A percentile compares a stretch with the other conserved stretches of the same genome.
phyloP scores from a whole-genome alignment of 2,888 invertebrate species.

The Rotaria socialis region DNA sequence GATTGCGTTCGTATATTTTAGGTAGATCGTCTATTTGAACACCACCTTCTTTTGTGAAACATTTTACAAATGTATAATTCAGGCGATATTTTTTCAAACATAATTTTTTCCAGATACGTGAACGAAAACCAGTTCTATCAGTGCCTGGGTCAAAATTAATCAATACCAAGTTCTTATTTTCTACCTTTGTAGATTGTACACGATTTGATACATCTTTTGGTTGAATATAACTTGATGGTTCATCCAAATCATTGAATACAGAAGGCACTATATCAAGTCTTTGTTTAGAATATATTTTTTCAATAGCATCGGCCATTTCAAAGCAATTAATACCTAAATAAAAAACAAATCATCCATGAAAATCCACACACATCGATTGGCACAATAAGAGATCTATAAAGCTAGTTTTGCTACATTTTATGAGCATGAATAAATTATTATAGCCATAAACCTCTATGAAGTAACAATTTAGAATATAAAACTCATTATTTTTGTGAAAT shows the following conservation, averaged over 20 bases:
- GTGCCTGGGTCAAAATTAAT: neutral
- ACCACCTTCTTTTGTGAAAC: neutral
- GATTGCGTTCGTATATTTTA: neutral
- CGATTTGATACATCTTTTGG: neutral
- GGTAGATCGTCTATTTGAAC: neutral
- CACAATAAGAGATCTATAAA: no score
- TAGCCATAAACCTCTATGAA: no score
- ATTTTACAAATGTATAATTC: neutral
- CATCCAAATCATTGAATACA: neutral
- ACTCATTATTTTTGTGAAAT: no score
- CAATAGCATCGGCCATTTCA: conserved; percentile 12
- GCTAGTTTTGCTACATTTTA: no score
- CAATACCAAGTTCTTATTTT: neutral
- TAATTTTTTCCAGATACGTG: neutral
- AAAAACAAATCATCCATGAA: neutral
- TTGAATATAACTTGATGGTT: neutral
- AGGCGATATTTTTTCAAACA: neutral
- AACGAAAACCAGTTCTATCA: neutral
- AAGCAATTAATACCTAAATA: neutral
- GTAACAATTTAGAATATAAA: no score
- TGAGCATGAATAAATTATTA: no score
- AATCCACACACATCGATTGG: no score
- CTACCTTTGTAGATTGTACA: no score
- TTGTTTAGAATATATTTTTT: neutral
- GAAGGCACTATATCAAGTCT: neutral